These are phyloP conservation scores for Hippasteria phrygiana DNA, from an alignment of 53 echinoderm and acorn worm species.

Conservation along the genomic window DNA sequence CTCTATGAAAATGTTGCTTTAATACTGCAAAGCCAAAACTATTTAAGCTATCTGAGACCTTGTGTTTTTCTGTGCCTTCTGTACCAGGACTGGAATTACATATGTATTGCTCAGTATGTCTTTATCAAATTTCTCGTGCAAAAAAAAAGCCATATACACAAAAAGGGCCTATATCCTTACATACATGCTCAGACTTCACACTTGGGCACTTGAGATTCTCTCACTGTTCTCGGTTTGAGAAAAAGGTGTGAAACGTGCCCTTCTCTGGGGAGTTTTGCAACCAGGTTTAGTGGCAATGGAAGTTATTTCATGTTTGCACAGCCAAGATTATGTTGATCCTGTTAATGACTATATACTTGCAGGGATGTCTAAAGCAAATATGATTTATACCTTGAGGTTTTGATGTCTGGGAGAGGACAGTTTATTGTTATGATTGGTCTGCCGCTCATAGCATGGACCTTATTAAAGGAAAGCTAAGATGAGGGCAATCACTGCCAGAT, in stretches of 20 bases:
- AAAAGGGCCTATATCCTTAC: background rate
- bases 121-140: background rate
- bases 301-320: constrained; percentile 36
- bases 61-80: too few species aligned
- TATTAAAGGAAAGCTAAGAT: too few species aligned
- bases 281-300: background rate
- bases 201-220: background rate
- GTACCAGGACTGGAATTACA: too few species aligned
- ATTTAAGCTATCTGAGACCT: too few species aligned
- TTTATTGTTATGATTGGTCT: background rate
- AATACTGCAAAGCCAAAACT: too few species aligned
- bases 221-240: background rate
- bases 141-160: background rate
- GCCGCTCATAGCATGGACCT: background rate
- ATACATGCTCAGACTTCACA: background rate
- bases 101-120: background rate
- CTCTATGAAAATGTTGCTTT: too few species aligned
- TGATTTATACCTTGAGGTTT: background rate
- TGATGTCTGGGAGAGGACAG: background rate
- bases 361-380: constrained; percentile 16
- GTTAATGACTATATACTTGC: constrained; percentile 46
- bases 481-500: too few species aligned
- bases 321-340: constrained; percentile 34
- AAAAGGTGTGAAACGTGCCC: constrained; percentile 8
- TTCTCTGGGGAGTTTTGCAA: background rate